Base-by-base conservation (phyloP, 2,797 vertebrate genomes). In the Botia kubotai region DNA sequence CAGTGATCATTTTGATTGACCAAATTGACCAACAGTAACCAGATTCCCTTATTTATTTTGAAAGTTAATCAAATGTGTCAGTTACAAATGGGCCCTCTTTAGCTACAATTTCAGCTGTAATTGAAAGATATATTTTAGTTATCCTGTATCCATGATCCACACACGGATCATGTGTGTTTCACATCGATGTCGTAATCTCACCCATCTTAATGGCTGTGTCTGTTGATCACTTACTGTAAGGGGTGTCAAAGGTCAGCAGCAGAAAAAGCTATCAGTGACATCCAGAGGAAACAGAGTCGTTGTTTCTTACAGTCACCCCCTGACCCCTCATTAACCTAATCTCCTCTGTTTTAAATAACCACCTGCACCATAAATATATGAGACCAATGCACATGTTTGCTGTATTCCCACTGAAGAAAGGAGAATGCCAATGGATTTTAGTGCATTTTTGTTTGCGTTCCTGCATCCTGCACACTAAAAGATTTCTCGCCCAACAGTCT, bases 281-380 rank as follows among this genome's bases (percentile, higher is more conserved):
- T 72, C 62, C 84, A 87, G 86, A 86, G 83, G 84, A 87, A 87
- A 87, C 75, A 16, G 65, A 75, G 55, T 57, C 66, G 13, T 71
- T 86, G 81, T 84, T 86, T 81, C 76, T 76, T 84, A 83, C 79
- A 43, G 57, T 84, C 82, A 83, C 84, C 84, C 62, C 72, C 55
- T 86, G 83, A 87, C 86, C 86, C 52, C 84, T 87, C 86, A 87
- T 87, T 86, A 84, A 84, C 75, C 83, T 82, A 86, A 87, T 86
- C 82, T 87, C 78, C 53, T 66, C 81, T 68, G 52, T 63, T 81
- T 58, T 75, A 82, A 87, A 79, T 72, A 82, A 84, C 74, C 77
- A 83, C 23, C 43, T 16, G 43, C 74, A 81, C 29, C 23, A 67
- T 23, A 67, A 26, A 53, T 52, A 43, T 66, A 26, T 26, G n/a